Base-by-base conservation (phyloP, 2,113 vertebrate genomes). In the Crotalus viridis region DNA sequence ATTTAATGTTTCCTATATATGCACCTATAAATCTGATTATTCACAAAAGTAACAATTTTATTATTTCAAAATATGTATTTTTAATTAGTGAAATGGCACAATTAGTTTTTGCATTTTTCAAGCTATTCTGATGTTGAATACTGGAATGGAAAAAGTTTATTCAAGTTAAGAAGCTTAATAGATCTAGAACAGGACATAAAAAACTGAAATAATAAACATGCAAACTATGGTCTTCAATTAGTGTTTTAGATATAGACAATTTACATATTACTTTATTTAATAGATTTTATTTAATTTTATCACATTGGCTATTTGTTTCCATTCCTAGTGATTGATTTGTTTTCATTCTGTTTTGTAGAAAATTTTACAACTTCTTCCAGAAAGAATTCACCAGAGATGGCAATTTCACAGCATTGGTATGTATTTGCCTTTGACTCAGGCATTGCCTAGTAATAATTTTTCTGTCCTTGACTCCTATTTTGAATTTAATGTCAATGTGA, bases 361-460 rank as follows among this genome's bases (percentile, higher is more conserved):
- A 99, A 99, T 99, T 95, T 98, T 99, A 93, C 99, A 99, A 93
- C 98, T 99, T 94, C 98, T 99, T 95, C 99, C 99, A 22, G 99
- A 99, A 97, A 98, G 98, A 96, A 99, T 99, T 97, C 99, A 99
- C 96, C 98, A 98, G 91, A 97, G 99, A 96, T 99, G 99, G 99
- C 99, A 99, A 95, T 99, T 99, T 98, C 99, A 99, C 98, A 99
- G 99, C 98, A 99, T 99, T 92, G 99, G 99, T 99, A 97, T 98
- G 98, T 95, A 92, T 64, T 89, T 88, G 85, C 46, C 89, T 57
- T 81, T 81, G 74, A 81, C 17, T 22, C 17, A 81, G 74, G 33
- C 39, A 7, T 81, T 21, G 17, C 7, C 17, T 39, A 81, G 17
- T 81, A 81, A 81, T 43, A 81, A 21, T 81, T 81, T 39, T 81